Conservation (phyloP, 2,797 vertebrate species). For the Catostomus latipinnis region DNA sequence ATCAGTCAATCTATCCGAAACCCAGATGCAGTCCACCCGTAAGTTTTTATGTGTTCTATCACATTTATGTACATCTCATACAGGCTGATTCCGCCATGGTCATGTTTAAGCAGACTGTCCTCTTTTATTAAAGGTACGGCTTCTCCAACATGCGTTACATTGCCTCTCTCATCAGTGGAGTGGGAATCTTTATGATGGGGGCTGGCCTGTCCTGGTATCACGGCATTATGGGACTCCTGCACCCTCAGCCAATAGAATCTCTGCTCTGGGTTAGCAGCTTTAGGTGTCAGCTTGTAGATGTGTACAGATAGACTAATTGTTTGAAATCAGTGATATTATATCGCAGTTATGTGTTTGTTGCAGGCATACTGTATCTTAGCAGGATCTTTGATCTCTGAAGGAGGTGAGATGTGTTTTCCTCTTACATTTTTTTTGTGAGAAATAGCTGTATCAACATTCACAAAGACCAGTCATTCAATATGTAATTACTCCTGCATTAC, state of each 20-base stretch:
- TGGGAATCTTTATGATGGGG: slow-evolving; percentile 99
- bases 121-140: slow-evolving; percentile 83
- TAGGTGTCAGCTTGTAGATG: not conserved
- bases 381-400: slow-evolving; percentile 96
- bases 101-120: not conserved
- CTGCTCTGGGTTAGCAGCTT: slow-evolving; percentile 89
- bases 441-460: not conserved
- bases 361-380: slow-evolving; percentile 98
- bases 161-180: slow-evolving; percentile 95
- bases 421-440: not conserved
- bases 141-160: slow-evolving; percentile 99
- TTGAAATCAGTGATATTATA: not conserved
- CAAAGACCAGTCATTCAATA: not conserved
- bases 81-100: not conserved
- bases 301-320: not conserved
- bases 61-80: slow-evolving; percentile 37
- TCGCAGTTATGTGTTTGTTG: slow-evolving; percentile 43
- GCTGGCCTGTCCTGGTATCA: slow-evolving; percentile 99
- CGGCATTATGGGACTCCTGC: slow-evolving; percentile 93
- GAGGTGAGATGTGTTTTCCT: slow-evolving; percentile 80
- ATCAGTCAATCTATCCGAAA: slow-evolving; percentile 96
- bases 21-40: slow-evolving; percentile 94
- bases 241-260: slow-evolving; percentile 93
- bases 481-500: not conserved
- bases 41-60: slow-evolving; percentile 66